Conservation (phyloP, 2,113 vertebrate genomes). For the Bungarus multicinctus region DNA sequence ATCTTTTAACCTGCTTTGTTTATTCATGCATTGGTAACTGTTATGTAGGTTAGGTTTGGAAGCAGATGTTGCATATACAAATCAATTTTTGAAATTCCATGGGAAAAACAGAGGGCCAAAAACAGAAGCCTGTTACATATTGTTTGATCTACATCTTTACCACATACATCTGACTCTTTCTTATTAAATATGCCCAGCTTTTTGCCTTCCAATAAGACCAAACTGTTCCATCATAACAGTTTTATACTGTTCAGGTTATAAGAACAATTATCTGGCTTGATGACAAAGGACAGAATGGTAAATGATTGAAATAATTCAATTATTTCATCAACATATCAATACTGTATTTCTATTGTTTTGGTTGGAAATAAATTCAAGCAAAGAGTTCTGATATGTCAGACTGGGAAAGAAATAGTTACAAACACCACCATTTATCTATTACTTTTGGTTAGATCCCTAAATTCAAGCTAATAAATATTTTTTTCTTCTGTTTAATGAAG, state of each 20-base stretch:
- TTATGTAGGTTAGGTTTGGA: not conserved
- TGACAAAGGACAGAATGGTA: not conserved
- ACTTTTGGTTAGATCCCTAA: too few relatives aligned
- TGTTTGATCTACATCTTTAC: not conserved
- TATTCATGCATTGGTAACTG: not conserved
- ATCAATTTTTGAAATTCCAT: not conserved
- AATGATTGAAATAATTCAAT: too few relatives aligned
- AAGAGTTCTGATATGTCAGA: too few relatives aligned
- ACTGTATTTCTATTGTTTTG: too few relatives aligned
- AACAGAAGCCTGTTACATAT: not conserved
- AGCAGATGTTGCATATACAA: not conserved
- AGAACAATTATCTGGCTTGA: not conserved
- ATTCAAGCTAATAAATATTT: too few relatives aligned
- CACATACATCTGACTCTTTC: not conserved
- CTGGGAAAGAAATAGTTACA: too few relatives aligned
- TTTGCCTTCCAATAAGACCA: not conserved
- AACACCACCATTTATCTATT: too few relatives aligned
- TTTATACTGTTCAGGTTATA: not conserved
- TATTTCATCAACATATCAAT: too few relatives aligned
- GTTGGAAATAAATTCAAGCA: too few relatives aligned
- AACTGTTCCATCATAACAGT: not conserved
- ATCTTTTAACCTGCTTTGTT: not conserved
- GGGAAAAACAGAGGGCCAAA: not conserved
- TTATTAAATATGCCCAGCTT: not conserved
- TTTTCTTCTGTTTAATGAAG: too few relatives aligned